A percentile compares a stretch with the other conserved stretches of the same genome.
phyloP scores from a whole-genome alignment of 2,888 invertebrate species.

The Uloborus plumipes region DNA sequence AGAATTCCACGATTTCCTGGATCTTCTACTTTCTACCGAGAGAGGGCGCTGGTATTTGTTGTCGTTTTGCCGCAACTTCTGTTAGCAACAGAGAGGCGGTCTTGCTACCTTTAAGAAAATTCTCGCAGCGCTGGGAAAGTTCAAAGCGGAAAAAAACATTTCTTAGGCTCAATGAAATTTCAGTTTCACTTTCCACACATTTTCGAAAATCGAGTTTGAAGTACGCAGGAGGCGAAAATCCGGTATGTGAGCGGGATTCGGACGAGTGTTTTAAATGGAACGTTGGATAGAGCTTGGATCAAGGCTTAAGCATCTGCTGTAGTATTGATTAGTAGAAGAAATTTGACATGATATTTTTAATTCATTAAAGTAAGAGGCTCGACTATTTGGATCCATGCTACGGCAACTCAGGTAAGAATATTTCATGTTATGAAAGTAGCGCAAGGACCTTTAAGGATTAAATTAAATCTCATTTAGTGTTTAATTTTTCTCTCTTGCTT shows the following conservation, averaged over 20 bases:
- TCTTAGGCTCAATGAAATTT: not conserved
- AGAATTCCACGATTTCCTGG: no score
- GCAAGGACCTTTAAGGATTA: no score
- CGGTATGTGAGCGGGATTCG: not conserved
- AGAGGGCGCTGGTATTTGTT: slow-evolving; percentile 52
- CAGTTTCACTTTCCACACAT: not conserved
- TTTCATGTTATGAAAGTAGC: no score
- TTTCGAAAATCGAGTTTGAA: not conserved
- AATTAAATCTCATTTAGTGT: no score
- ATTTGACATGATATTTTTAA: slow-evolving; percentile 31
- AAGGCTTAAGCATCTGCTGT: slow-evolving; percentile 52
- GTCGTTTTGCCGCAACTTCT: slow-evolving; percentile 56
- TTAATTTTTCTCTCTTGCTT: no score
- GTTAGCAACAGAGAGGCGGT: slow-evolving; percentile 24
- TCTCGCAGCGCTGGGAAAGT: not conserved
- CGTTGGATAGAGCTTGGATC: not conserved
- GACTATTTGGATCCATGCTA: slow-evolving; percentile 42
- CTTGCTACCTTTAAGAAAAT: not conserved
- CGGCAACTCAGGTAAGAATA: slow-evolving; percentile 38
- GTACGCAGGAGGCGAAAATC: not conserved
- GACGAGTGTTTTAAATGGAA: slow-evolving; percentile 9
- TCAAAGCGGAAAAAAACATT: not conserved
- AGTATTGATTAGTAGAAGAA: slow-evolving; percentile 46
- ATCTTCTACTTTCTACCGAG: not conserved
- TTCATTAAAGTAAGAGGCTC: slow-evolving; percentile 25